Conservation (phyloP, 2,797 vertebrate species). For the Phalanger gymnotis region DNA sequence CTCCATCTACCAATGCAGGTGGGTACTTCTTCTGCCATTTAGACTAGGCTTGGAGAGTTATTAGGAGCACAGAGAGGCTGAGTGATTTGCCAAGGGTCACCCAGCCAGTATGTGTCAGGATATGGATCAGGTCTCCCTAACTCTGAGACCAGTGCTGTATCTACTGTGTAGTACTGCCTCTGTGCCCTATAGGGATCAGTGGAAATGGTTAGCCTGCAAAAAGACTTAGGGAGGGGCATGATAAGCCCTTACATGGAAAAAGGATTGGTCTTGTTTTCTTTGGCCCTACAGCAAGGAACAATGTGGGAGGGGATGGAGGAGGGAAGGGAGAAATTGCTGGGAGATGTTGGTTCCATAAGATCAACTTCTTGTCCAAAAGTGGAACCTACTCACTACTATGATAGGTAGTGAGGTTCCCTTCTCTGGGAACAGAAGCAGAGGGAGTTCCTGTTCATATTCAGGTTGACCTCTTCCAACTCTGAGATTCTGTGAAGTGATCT, state of each 20-base stretch:
- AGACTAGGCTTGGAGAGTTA: background rate
- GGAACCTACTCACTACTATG: background rate
- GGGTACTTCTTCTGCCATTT: background rate
- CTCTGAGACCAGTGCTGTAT: background rate
- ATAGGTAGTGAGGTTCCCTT: background rate
- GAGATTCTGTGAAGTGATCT: background rate
- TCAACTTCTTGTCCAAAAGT: background rate
- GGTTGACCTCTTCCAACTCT: background rate
- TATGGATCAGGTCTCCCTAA: background rate
- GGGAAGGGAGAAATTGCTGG: background rate
- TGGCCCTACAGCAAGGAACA: background rate
- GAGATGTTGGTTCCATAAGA: background rate
- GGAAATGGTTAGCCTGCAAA: background rate
- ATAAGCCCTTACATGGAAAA: background rate
- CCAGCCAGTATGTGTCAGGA: no score
- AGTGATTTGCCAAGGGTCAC: background rate
- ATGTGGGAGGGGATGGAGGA: background rate
- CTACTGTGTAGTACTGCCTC: background rate
- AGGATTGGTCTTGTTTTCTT: background rate
- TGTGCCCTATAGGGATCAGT: background rate
- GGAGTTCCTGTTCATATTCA: background rate
- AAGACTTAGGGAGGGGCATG: background rate
- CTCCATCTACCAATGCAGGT: no score
- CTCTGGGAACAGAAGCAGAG: background rate
- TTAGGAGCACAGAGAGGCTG: background rate